Evolutionary conservation across 2,113 vertebrate genomes (phyloP), one percentile per base, ranked within the genome.

Genomic region (Marmota flaviventris): DNA sequence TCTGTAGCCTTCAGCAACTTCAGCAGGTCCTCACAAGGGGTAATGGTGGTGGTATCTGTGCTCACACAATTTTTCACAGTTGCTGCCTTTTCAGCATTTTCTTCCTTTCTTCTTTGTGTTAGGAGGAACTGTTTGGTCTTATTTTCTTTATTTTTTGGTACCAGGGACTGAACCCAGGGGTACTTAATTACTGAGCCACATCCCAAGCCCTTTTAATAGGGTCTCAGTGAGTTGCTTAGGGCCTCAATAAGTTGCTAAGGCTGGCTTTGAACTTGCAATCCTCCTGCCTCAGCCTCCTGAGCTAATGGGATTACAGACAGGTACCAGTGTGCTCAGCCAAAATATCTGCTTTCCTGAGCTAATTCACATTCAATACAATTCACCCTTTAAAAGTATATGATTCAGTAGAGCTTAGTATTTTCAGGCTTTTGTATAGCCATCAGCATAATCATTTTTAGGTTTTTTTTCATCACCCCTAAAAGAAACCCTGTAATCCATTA

Each of bases 21-120:
- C 45, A 89, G 61, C 16, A 32, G 32, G 37, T 72, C 65, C 42
- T 77, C 16, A 16, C 27, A 56, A 81, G 92, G 82, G 88, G 42
- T 76, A 20, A 67, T 37, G 87, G 34, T 82, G 27, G 53, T 27
- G 8, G 17, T 61, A 37, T 84, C 37, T 61, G 32, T 81, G 9
- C 51, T 89, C 48, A 73, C 24, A 10, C 90, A 1, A 8, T 32
- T 63, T 76, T 95, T 90, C 5, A 32, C 42, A 34, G 58, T 95
- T 81, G 25, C 58, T 85, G 72, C 61, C 75, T n/a, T 27, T 48
- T 89, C 20, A 37, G 8, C 27, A 72, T 92, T 95, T 93, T 95
- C 5, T 96, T 85, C 82, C n/a, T 72, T 95, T 77, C n/a, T 67
- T 61, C 27, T n/a, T 65, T 91, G 25, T 89, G 69, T 94, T 96